Evolutionary conservation across 2,888 invertebrate species (phyloP), one percentile per base, ranked within the genome.

Genomic region (Oxyteleia sp.): DNA sequence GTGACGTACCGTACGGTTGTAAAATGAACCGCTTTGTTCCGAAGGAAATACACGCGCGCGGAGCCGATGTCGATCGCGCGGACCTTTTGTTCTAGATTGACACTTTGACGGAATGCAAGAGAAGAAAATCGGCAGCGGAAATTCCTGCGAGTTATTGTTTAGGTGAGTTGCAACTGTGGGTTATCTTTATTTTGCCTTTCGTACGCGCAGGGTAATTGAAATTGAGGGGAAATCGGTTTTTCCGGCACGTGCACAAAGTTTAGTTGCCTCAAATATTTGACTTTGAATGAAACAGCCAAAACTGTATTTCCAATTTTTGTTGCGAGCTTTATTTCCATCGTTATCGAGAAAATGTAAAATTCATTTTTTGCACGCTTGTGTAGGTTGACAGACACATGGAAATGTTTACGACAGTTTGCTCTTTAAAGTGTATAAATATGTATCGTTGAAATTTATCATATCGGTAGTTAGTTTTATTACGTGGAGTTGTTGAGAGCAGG

Each of bases 11-110:
- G 45, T 23, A 51, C 51, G 53, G 38, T 32, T 47, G 51, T 51
- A 63, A 72, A 72, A 80, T 80, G 66, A 66, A 20, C 23, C 53
- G 74, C 74, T 72, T 72, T 80, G 80, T 72, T 80, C 32, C 43
- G 41, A 38, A 47, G 26, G 13, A 64, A 51, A 57, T 29, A 63
- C 72, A 72, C 15, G 72, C 32, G 80, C 51, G 55, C 63, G 15
- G 10, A 35, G 16, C 20, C 32, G 18, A 53, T 10, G 38, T 38
- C 57, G 18, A 47, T 38, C 41, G 47, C 49, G 23, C 11, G 0
- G 29, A 35, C 47, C 55, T 71, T 71, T 71, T 79, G 64, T 64
- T 79, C 29, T 49, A 71, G 55, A 71, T 64, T 29, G 57, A 49
- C 49, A 26, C 3, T 53, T 69, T 64, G 38, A 51, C 47, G 66